phyloP scores from a whole-genome alignment of 2,113 vertebrate species.

The Sinocyclocheilus anophthalmus region DNA sequence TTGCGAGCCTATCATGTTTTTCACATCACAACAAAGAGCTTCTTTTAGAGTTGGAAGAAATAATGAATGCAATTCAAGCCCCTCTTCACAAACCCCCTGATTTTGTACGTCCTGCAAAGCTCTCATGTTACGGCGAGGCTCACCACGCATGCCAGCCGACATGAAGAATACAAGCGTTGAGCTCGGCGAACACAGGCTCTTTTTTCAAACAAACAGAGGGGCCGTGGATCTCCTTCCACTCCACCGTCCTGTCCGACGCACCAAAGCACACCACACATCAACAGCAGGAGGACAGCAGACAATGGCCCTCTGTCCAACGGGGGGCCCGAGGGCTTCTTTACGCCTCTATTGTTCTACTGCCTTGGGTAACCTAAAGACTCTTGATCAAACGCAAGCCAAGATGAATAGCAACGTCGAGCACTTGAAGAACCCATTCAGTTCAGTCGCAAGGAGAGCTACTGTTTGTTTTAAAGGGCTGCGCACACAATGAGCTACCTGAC shows the following conservation, averaged over 20 bases:
- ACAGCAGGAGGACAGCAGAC: slow-evolving; percentile 21
- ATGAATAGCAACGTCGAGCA: slow-evolving; percentile 12
- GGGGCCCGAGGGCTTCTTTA: slow-evolving; percentile 5
- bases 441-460: not conserved
- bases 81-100: slow-evolving; percentile 11
- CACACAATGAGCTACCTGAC: not conserved
- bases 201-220: slow-evolving; percentile 17
- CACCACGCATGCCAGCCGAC: slow-evolving; percentile 10
- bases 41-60: not conserved
- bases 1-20: not conserved
- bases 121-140: slow-evolving; percentile 32
- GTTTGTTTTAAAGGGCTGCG: not conserved
- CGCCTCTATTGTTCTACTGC: slow-evolving; percentile 27
- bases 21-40: slow-evolving; percentile 20
- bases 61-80: slow-evolving; percentile 2
- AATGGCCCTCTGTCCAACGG: slow-evolving; percentile 36
- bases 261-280: slow-evolving; percentile 36
- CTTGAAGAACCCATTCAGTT: slow-evolving; percentile 18
- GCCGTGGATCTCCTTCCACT: slow-evolving; percentile 12
- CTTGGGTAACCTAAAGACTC: slow-evolving; percentile 19
- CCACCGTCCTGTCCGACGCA: slow-evolving; percentile 11
- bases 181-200: slow-evolving; percentile 15
- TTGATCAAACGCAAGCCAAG: slow-evolving; percentile 15
- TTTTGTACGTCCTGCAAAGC: slow-evolving; percentile 4
- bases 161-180: slow-evolving; percentile 30